Evolutionary conservation across 2,797 vertebrate genomes (phyloP).

Genomic region (Gadopsis marmoratus): DNA sequence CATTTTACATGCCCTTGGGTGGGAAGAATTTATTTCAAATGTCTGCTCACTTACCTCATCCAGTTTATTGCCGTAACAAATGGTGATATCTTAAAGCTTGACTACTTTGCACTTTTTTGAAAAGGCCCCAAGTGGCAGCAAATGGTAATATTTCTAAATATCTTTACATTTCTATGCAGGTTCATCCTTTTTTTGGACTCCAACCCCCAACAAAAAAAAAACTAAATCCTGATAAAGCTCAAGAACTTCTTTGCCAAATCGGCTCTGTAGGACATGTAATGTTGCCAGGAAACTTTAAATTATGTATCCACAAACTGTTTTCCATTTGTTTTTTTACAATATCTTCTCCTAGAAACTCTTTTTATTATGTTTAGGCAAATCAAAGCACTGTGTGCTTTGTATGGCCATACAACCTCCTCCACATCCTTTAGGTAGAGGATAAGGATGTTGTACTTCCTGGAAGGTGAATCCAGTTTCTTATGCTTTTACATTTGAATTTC

Average conservation of each 20-base stretch:
- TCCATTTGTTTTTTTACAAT: background rate
- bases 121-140: background rate
- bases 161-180: background rate
- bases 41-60: background rate
- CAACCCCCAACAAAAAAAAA: no score
- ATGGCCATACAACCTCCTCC: background rate
- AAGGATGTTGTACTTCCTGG: background rate
- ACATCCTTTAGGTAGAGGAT: background rate
- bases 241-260: background rate
- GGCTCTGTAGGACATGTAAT: no score
- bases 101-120: background rate
- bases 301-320: background rate
- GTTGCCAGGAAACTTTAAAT: background rate
- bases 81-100: background rate
- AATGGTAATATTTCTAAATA: background rate
- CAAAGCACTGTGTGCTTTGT: background rate
- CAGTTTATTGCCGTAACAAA: background rate
- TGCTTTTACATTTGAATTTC: conserved; percentile 4
- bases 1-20: background rate
- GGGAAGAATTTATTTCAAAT: background rate
- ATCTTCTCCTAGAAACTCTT: background rate
- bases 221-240: background rate
- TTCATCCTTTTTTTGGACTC: background rate
- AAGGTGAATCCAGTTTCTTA: background rate
- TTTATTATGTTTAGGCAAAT: background rate